Evolutionary conservation across 2,888 invertebrate species (phyloP).

Genomic region (Leucozona laternaria): DNA sequence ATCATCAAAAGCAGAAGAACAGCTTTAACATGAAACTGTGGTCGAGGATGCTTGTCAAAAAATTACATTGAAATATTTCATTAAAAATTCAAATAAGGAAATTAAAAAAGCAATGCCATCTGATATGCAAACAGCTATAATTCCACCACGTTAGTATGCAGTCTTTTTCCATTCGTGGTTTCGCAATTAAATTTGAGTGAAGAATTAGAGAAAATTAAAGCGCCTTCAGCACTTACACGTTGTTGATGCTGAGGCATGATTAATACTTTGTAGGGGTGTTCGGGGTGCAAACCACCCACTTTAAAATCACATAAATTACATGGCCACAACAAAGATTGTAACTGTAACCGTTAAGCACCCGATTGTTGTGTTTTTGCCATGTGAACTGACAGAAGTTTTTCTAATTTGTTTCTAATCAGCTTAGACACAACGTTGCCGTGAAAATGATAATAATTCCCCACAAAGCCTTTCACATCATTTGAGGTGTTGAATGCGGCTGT

Average conservation of each 20-base stretch:
- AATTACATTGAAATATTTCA: slow-evolving; percentile 46
- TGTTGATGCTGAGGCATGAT: neutral
- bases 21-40: slow-evolving; percentile 12
- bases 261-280: neutral
- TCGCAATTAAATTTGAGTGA: slow-evolving; percentile 47
- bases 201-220: slow-evolving; percentile 16
- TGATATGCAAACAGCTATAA: slow-evolving; percentile 26
- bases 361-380: slow-evolving; percentile 40
- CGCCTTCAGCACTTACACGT: neutral
- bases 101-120: slow-evolving; percentile 21
- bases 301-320: slow-evolving; percentile 31
- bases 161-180: neutral
- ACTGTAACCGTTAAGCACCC: slow-evolving; percentile 42
- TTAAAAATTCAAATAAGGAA: slow-evolving; percentile 47
- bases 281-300: neutral
- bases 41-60: slow-evolving; percentile 41
- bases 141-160: neutral
- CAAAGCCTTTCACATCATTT: slow-evolving; percentile 52
- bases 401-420: slow-evolving; percentile 48
- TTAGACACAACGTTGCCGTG: slow-evolving; percentile 49
- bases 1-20: neutral
- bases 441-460: slow-evolving; percentile 53
- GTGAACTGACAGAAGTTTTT: slow-evolving; percentile 38
- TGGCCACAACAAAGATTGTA: slow-evolving; percentile 35
- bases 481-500: neutral